Percentiles rank a stretch among this genome's conserved stretches.
phyloP scores from a whole-genome alignment of 2,797 vertebrate species.

The Catharus ustulatus region DNA sequence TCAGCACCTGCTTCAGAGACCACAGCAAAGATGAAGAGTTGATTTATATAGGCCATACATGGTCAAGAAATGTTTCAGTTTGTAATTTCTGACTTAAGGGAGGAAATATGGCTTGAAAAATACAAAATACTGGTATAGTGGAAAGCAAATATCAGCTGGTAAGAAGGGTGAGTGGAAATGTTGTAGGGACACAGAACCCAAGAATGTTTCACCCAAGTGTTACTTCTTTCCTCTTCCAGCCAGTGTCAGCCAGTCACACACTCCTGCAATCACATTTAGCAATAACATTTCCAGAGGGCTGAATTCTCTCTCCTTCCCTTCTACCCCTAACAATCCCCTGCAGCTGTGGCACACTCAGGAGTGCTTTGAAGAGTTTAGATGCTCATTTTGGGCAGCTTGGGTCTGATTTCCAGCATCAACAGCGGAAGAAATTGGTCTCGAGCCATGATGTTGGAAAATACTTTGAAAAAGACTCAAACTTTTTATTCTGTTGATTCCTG shows the following conservation, averaged over 20 bases:
- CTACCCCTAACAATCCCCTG: background rate
- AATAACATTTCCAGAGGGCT: background rate
- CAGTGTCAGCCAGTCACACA: background rate
- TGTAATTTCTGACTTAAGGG: background rate
- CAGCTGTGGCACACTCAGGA: background rate
- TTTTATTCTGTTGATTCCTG: background rate
- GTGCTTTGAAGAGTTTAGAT: background rate
- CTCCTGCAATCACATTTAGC: background rate
- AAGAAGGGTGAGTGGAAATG: background rate
- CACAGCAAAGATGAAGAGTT: background rate
- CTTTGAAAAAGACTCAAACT: background rate
- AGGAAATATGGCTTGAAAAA: background rate
- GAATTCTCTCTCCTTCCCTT: background rate
- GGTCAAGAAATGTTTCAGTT: background rate
- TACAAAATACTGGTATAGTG: background rate
- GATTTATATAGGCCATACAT: background rate
- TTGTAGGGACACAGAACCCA: background rate
- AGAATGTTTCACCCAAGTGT: background rate
- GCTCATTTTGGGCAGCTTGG: background rate
- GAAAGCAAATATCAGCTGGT: rapidly evolving
- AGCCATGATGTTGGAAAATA: background rate
- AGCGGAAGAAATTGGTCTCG: background rate
- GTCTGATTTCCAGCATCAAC: constrained; percentile 3
- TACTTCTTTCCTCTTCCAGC: background rate
- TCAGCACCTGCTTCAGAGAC: background rate